These are phyloP conservation scores for Caenorhabditis panamensis DNA, from an alignment of 2,888 invertebrate species.

Conservation along the genomic window DNA sequence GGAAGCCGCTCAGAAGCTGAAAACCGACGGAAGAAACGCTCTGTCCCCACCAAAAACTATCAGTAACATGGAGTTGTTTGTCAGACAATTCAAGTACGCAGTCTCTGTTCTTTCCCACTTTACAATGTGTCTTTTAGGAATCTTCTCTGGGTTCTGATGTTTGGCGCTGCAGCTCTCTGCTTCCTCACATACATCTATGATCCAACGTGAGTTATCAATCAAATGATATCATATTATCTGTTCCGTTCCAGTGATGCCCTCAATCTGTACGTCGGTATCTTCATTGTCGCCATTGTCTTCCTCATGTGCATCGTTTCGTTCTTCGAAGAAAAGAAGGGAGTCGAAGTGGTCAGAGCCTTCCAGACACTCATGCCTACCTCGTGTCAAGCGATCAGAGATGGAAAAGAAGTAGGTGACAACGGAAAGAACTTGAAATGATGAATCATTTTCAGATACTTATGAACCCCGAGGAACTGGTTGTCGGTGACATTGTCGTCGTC, in stretches of 20 bases:
- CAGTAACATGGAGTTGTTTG: slow-evolving; percentile 72
- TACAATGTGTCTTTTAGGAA: slow-evolving; percentile 47
- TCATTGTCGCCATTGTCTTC: slow-evolving; percentile 74
- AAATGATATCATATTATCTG: neutral
- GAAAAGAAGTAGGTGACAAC: slow-evolving; percentile 58
- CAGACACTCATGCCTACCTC: slow-evolving; percentile 71
- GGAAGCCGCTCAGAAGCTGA: slow-evolving; percentile 60
- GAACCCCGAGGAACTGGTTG: slow-evolving; percentile 73
- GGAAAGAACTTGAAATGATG: neutral
- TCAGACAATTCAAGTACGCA: slow-evolving; percentile 71
- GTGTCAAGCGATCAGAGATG: slow-evolving; percentile 73
- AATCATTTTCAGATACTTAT: slow-evolving; percentile 44
- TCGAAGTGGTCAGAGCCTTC: slow-evolving; percentile 74
- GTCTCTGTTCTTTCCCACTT: neutral
- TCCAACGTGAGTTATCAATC: slow-evolving; percentile 48
- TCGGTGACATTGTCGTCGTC: slow-evolving; percentile 74
- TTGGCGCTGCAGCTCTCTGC: slow-evolving; percentile 71
- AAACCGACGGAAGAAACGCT: slow-evolving; percentile 72
- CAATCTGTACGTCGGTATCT: slow-evolving; percentile 74
- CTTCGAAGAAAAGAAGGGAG: slow-evolving; percentile 73
- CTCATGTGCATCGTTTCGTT: slow-evolving; percentile 75
- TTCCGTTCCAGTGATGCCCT: slow-evolving; percentile 60
- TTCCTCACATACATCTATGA: slow-evolving; percentile 72
- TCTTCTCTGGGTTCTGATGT: slow-evolving; percentile 77
- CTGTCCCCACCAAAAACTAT: slow-evolving; percentile 72